Conservation (phyloP, 2,888 invertebrate species). For the Rhodophaea formosa region DNA sequence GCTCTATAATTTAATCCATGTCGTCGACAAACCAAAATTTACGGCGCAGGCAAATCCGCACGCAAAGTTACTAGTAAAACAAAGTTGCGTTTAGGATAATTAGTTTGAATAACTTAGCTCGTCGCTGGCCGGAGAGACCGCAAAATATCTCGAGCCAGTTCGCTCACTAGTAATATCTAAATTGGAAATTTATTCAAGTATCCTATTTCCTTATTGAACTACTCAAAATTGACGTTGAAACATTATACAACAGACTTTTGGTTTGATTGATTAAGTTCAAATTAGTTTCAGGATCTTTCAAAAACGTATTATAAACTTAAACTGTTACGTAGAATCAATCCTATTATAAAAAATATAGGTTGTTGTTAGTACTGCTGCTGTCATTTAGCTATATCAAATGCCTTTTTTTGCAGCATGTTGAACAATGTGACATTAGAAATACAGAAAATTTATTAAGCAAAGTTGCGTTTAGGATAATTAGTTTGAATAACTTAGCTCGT, state of each 20-base stretch:
- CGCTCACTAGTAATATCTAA: slow-evolving; percentile 16
- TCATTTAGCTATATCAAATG: too few species aligned
- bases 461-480: slow-evolving; percentile 16
- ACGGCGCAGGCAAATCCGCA: slow-evolving; percentile 7
- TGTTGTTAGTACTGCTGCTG: too few species aligned
- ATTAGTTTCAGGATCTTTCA: too few species aligned
- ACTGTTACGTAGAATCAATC: too few species aligned
- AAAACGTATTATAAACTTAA: too few species aligned
- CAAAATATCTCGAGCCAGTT: slow-evolving; percentile 15
- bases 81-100: slow-evolving; percentile 15
- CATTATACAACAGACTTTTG: too few species aligned
- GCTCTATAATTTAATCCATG: background rate
- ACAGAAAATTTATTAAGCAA: too few species aligned
- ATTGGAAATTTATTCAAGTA: slow-evolving; percentile 13
- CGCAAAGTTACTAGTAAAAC: slow-evolving; percentile 13
- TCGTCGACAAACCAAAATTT: slow-evolving; percentile 4
- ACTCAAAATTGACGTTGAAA: background rate
- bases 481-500: slow-evolving; percentile 17
- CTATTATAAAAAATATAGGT: too few species aligned
- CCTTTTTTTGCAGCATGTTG: too few species aligned
- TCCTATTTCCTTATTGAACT: background rate
- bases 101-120: slow-evolving; percentile 18
- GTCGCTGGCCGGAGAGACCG: slow-evolving; percentile 1
- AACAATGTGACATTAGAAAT: too few species aligned
- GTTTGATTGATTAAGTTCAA: too few species aligned